Evolutionary conservation across 2,888 invertebrate species (phyloP).

Genomic region (Spodoptera exigua): DNA sequence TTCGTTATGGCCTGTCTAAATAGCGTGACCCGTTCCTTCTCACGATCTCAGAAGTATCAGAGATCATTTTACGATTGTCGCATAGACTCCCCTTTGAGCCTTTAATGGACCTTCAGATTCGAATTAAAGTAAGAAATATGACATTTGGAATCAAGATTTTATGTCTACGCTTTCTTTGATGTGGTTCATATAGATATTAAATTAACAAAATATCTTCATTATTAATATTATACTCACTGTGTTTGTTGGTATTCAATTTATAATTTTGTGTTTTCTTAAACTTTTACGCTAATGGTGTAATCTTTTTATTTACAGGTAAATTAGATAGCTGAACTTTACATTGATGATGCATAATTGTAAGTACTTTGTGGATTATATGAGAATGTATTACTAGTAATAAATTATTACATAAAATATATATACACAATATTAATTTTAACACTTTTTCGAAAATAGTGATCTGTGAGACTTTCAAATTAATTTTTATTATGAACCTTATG

Average conservation of each 20-base stretch:
- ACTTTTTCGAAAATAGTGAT: too few species aligned
- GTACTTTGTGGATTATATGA: slow-evolving; percentile 8
- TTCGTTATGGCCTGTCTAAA: slow-evolving; percentile 24
- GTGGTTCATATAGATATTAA: slow-evolving; percentile 16
- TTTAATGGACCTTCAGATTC: slow-evolving; percentile 72
- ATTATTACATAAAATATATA: too few species aligned
- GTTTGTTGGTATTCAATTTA: too few species aligned
- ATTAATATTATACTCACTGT: too few species aligned
- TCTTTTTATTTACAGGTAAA: slow-evolving; percentile 46
- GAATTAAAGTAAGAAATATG: slow-evolving; percentile 68
- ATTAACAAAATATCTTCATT: background rate
- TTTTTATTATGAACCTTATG: background rate
- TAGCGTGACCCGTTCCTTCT: background rate
- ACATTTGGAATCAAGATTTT: slow-evolving; percentile 49
- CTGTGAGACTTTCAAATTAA: too few species aligned
- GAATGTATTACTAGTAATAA: too few species aligned
- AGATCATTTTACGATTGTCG: slow-evolving; percentile 34
- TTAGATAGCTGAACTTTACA: too few species aligned
- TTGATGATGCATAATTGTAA: slow-evolving; percentile 28
- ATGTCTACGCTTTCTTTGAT: slow-evolving; percentile 19
- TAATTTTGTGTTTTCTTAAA: too few species aligned
- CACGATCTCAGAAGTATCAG: background rate
- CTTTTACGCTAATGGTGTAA: too few species aligned
- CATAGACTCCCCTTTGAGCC: slow-evolving; percentile 58
- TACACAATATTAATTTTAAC: too few species aligned